Conservation (phyloP, 2,113 vertebrate species). For the Penelope pileata region DNA sequence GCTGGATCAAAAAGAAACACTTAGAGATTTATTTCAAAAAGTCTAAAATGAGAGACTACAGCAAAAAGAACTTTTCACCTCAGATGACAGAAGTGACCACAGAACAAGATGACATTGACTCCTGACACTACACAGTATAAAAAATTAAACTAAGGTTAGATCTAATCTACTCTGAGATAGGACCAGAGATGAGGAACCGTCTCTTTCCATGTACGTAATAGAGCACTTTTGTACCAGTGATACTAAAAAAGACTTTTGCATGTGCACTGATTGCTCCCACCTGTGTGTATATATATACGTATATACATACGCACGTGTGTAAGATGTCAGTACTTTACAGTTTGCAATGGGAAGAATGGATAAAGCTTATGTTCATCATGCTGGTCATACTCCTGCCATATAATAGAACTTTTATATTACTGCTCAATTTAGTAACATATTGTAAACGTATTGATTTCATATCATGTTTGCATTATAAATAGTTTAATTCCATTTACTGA, state of each 20-base stretch:
- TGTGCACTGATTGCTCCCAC: not conserved
- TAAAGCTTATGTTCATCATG: too few relatives aligned
- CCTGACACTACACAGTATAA: not conserved
- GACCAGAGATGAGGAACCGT: not conserved
- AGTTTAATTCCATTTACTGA: not conserved
- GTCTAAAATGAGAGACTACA: not conserved
- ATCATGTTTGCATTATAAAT: not conserved
- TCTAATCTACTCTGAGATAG: not conserved
- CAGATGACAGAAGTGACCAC: not conserved
- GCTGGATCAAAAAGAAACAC: not conserved
- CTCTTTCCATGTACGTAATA: not conserved
- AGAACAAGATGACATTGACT: not conserved
- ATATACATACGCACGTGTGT: not conserved
- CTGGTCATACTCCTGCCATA: not conserved
- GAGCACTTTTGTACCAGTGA: not conserved
- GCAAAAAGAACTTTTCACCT: not conserved
- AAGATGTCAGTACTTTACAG: not conserved
- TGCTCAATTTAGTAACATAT: not conserved
- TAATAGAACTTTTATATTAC: not conserved
- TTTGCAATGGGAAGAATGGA: not conserved
- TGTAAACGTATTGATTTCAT: not conserved
- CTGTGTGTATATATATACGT: not conserved
- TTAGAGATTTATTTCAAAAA: not conserved
- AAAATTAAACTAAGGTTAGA: too few relatives aligned
- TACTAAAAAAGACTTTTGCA: not conserved